Base-by-base conservation (phyloP, 2,113 vertebrate species). In the Leptocoma aspasia region DNA sequence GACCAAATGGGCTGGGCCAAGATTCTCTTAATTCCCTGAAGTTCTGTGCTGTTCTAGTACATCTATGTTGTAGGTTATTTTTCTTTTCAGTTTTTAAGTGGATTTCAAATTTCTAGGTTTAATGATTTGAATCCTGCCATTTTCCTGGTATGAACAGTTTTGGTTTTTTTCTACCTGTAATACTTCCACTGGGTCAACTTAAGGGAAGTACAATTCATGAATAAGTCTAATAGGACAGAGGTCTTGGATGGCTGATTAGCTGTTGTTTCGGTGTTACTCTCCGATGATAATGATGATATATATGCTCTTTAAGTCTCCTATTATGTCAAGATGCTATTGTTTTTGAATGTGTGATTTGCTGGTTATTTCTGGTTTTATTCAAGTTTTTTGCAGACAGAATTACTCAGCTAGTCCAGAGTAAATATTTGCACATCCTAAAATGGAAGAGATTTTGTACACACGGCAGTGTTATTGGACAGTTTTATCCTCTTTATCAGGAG, bases 401-500 rank as follows among this genome's bases (percentile, higher is more conserved):
- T 60, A 70, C 78, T 28, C 94, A 97, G 64, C 90, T 97, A 85
- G 83, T 80, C 54, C 96, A 97, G 75, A 97, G 92, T 89, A 98
- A 98, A 94, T 96, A 96, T 41, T 97, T 98, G 56, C 94, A 98
- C 50, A 95, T 97, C 97, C 95, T 98, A 76, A 98, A 97, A 79
- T 98, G 98, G 98, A 98, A 97, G 82, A 96, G 93, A 64, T 97
- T 98, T 94, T 98, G 96, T 87, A 95, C 7, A 0, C 91, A 95
- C 6, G 47, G 93, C 75, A 86, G 77, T 44, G 52, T 80, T 86
- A 94, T 96, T 86, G 97, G 98, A 73, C 96, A 97, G 44, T 95
- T 98, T 83, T 98, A 98, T 96, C 97, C 97, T 84, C 81, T 98
- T 54, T 98, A 97, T 90, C 97, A 98, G 97, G 98, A 98, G 97